Conservation (phyloP, 2,888 invertebrate genomes). For the Himalopsyche anomala region DNA sequence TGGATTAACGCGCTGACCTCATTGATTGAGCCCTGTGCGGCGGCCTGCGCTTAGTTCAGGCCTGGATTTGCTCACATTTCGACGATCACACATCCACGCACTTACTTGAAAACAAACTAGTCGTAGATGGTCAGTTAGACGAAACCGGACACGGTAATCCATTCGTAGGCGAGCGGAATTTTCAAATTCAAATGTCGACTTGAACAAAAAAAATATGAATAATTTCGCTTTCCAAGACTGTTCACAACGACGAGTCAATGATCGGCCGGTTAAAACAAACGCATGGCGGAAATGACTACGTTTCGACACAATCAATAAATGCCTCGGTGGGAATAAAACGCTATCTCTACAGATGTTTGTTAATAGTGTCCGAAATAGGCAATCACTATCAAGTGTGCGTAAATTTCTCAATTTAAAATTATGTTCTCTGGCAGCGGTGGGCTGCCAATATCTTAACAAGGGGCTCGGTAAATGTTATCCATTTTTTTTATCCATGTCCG, state of each 20-base stretch:
- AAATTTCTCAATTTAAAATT: too few species aligned
- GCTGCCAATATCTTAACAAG: too few species aligned
- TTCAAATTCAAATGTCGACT: slow-evolving; percentile 33
- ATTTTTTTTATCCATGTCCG: too few species aligned
- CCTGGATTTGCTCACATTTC: slow-evolving; percentile 17
- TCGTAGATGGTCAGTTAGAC: slow-evolving; percentile 39
- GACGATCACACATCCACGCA: slow-evolving; percentile 42
- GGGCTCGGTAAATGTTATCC: too few species aligned
- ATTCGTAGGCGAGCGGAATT: slow-evolving; percentile 39
- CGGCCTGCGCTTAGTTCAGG: background rate
- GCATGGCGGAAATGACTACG: slow-evolving; percentile 18
- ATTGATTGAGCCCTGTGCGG: too few species aligned
- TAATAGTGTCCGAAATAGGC: too few species aligned
- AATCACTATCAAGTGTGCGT: too few species aligned
- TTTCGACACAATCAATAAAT: background rate
- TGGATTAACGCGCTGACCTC: too few species aligned
- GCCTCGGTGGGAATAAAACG: too few species aligned
- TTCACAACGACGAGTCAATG: slow-evolving; percentile 26
- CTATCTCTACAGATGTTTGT: too few species aligned
- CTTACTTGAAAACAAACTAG: slow-evolving; percentile 18
- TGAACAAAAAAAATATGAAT: slow-evolving; percentile 17
- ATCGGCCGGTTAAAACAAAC: background rate
- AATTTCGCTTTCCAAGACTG: slow-evolving; percentile 43
- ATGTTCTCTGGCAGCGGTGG: too few species aligned
- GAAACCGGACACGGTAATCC: slow-evolving; percentile 32